Base-by-base conservation (phyloP, 2,888 invertebrate genomes). In the Hemaris fuciformis region DNA sequence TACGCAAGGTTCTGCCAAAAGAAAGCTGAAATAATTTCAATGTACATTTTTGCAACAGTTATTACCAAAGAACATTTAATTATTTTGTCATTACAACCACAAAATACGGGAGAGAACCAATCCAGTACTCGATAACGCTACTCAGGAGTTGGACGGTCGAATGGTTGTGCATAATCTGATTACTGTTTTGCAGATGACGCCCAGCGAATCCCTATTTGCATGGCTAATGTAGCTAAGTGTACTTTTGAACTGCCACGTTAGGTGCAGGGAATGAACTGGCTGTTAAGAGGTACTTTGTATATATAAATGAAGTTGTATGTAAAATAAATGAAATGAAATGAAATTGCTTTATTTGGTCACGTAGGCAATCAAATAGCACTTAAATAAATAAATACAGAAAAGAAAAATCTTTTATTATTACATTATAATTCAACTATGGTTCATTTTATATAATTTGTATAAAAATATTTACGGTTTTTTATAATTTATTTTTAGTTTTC, bases 221-320 rank as follows among this genome's bases (percentile, higher is more conserved):
- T 88, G 80, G 77, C 81, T 89, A 88, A 89, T 87, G 81, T 67
- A 68, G 72, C 79, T 85, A 88, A 88, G 88, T 88, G 89, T 87
- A 87, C 84, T 88, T 86, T 84, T 83, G 23, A 48, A 48, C n/a
- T 48, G 46, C 25, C n/a, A 22, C 25, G 48, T 6, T n/a, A 4
- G 10, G 15, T 25, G 25, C n/a, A 25, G n/a, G n/a, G n/a, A 25
- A 48, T 18, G 10, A 2, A 4, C 6, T 23, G n/a, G 25, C 23
- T 15, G n/a, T n/a, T n/a, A n/a, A n/a, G n/a, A n/a, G 25, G n/a
- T 25, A 48, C 25, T 25, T 25, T 13, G 15, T 20, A 13, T n/a
- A 1, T 5, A n/a, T 13, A n/a, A 25, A 15, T 42, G 18, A 13
- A 38, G 5, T 25, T 27, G 8, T 56, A 8, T 13, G 31, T 56